Evolutionary conservation across 2,888 invertebrate species (phyloP), one percentile per base, ranked within the genome.

Genomic region (Erannis defoliaria): DNA sequence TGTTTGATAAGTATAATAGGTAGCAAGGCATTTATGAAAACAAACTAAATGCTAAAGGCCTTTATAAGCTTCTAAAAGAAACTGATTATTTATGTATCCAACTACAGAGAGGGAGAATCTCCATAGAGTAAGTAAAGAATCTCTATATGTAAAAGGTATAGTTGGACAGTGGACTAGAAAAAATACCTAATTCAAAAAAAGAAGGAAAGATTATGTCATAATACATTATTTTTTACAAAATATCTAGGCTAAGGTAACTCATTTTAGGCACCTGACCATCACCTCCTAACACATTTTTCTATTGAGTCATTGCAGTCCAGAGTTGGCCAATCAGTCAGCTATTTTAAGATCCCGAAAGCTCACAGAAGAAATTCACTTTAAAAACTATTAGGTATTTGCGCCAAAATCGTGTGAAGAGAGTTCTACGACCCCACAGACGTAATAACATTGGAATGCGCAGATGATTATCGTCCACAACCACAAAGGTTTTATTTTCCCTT

Each of bases 371-470:
- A 42, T 59, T 59, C 31, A 40, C 38, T 54, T 29, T 21, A 40
- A 60, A 53, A 43, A 26, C 29, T 43, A 72, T 51, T 64, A n/a
- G n/a, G n/a, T n/a, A 76, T 80, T 83, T 78, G 80, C 84, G 86
- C 84, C 84, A 84, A 85, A 83, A 77, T 65, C 60, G 66, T 69
- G 76, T 74, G 63, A 80, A 73, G 71, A 69, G 67, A 74, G 77
- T 76, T 81, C 79, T 73, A 74, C 74, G 77, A 80, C 80, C 79
- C 75, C 78, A 76, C 70, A 78, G 72, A 81, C 88, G 89, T 86
- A 90, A 88, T 85, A 81, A 82, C 80, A 83, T 84, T 67, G 90
- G 90, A 90, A 92, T 91, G 90, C 88, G 83, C 85, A 86, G 81
- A 88, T 87, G 86, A 87, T n/a, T 89, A 85, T 84, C 77, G 78